Evolutionary conservation across 2,888 invertebrate genomes (phyloP).

Genomic region (Brachyptera risi): DNA sequence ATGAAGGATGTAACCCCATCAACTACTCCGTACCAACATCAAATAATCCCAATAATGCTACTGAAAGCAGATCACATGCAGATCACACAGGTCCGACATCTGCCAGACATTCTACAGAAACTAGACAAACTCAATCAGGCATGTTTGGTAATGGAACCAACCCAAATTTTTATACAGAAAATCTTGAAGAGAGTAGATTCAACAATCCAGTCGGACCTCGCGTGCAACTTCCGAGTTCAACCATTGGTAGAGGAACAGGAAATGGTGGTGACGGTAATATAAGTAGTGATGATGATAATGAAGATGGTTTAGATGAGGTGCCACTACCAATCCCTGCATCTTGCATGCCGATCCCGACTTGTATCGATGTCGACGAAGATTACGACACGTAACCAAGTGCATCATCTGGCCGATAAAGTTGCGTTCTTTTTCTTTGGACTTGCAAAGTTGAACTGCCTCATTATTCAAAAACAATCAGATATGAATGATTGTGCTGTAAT

Average conservation of each 20-base stretch:
- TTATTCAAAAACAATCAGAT: too few species aligned
- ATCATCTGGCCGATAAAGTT: too few species aligned
- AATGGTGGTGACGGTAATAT: neutral
- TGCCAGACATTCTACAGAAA: conserved; percentile 9
- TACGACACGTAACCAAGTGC: conserved; percentile 27
- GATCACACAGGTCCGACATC: neutral
- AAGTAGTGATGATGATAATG: conserved; percentile 16
- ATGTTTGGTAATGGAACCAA: conserved; percentile 10
- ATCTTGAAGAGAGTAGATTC: too few species aligned
- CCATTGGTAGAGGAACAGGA: neutral
- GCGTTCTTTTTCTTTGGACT: too few species aligned
- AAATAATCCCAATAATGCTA: neutral
- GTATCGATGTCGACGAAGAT: conserved; percentile 24
- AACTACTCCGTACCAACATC: neutral
- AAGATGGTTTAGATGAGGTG: conserved; percentile 18
- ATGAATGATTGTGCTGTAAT: too few species aligned
- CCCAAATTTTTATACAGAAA: conserved; percentile 25
- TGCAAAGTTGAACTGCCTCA: too few species aligned
- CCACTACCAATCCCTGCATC: neutral
- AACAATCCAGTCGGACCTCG: too few species aligned
- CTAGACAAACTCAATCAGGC: neutral
- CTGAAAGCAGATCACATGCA: neutral
- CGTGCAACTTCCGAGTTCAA: neutral
- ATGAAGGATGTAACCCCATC: conserved; percentile 23
- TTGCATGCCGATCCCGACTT: neutral